Evolutionary conservation across 1,140 invertebrate species (phyloP).

Genomic region (Laupala kohalensis): DNA sequence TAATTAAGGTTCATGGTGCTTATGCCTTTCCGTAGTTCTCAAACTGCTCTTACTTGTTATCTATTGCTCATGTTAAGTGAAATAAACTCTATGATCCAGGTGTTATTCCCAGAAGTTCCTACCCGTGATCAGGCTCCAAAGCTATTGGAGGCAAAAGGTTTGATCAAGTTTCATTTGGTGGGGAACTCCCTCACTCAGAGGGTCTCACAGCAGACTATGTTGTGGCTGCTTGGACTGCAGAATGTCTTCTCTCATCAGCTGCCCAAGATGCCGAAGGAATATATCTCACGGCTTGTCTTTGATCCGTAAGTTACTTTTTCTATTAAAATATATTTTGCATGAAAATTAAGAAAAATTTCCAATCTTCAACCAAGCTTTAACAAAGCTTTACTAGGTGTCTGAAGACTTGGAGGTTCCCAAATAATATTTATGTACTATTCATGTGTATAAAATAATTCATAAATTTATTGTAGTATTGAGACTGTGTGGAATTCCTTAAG

Average conservation of each 20-base stretch:
- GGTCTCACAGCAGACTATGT: constrained; percentile 78
- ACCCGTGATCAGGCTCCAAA: constrained; percentile 85
- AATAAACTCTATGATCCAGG: constrained; percentile 22
- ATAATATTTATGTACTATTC: too few species aligned
- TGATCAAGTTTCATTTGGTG: constrained; percentile 88
- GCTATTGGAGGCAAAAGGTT: constrained; percentile 71
- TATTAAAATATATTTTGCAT: background rate
- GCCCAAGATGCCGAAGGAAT: constrained; percentile 95
- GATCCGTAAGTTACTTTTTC: constrained; percentile 65
- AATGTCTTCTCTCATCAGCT: constrained; percentile 93
- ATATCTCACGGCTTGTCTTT: constrained; percentile 93
- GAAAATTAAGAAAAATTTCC: too few species aligned
- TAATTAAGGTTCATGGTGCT: too few species aligned
- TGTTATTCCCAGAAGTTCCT: constrained; percentile 68
- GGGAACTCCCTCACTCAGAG: constrained; percentile 80
- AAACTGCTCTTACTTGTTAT: too few species aligned
- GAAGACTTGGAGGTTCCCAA: too few species aligned
- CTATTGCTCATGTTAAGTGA: background rate
- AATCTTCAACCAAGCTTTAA: too few species aligned
- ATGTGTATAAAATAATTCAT: too few species aligned
- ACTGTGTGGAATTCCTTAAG: too few species aligned
- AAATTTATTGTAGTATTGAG: too few species aligned
- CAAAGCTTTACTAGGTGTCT: too few species aligned
- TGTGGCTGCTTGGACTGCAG: constrained; percentile 86
- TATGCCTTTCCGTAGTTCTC: too few species aligned